Percentiles rank a stretch among this genome's conserved stretches.
Conservation (phyloP, 2,797 vertebrate genomes). For the Chaetophractus vellerosus region DNA sequence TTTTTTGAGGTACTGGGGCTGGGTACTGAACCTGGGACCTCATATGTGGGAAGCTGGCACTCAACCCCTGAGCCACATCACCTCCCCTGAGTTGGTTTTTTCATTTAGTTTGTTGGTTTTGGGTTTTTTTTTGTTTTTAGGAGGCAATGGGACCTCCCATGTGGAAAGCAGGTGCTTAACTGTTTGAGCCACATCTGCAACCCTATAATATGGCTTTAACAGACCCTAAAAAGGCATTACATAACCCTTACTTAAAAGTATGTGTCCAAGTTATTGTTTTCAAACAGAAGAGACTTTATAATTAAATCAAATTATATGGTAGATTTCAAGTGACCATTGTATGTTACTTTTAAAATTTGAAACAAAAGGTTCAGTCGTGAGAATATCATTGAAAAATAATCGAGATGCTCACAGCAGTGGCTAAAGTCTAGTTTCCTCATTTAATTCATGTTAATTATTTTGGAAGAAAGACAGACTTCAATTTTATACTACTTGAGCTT, state of each 20-base stretch:
- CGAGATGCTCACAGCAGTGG: conserved; percentile 64
- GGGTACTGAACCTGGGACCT: too few relatives aligned
- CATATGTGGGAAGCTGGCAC: too few relatives aligned
- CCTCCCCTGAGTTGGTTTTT: too few relatives aligned
- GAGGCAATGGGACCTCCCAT: too few relatives aligned
- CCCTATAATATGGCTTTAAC: too few relatives aligned
- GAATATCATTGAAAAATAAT: conserved; percentile 60
- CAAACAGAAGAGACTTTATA: conserved; percentile 84
- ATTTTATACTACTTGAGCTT: too few relatives aligned
- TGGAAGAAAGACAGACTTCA: conserved; percentile 37
- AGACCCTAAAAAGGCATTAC: conserved; percentile 75
- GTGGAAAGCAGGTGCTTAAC: too few relatives aligned
- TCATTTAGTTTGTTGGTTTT: too few relatives aligned
- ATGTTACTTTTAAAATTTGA: conserved; percentile 75
- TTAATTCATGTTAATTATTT: conserved; percentile 68
- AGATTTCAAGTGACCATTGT: conserved; percentile 74
- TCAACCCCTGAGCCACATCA: too few relatives aligned
- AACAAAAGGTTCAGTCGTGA: conserved; percentile 74
- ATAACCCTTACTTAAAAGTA: conserved; percentile 77
- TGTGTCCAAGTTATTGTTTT: conserved; percentile 79
- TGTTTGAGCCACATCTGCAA: too few relatives aligned
- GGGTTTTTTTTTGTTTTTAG: too few relatives aligned
- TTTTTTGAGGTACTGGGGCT: conserved; percentile 6
- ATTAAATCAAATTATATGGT: conserved; percentile 76
- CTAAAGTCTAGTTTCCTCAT: conserved; percentile 74